Conservation (phyloP, 2,797 vertebrate genomes). For the Pygocentrus nattereri region DNA sequence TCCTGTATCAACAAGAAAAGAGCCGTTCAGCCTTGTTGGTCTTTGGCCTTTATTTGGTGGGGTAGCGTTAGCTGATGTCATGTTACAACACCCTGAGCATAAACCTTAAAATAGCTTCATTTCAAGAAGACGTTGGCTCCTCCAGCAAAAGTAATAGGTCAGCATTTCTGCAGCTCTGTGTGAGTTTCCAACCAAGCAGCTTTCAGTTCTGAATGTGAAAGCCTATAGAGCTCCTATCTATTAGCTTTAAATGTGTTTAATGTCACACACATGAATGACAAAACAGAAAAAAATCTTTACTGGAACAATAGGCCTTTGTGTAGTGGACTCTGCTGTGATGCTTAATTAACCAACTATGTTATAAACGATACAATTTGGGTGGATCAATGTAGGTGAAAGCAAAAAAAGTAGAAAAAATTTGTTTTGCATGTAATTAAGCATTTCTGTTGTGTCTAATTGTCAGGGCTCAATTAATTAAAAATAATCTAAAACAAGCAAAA, state of each 20-base stretch:
- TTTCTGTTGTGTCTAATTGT: conserved; percentile 40
- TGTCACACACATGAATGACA: background rate
- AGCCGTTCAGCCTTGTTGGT: background rate
- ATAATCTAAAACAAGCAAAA: conserved; percentile 20
- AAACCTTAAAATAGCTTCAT: conserved; percentile 1
- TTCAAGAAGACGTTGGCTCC: background rate
- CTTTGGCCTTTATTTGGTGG: background rate
- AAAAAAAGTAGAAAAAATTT: conserved; percentile 16
- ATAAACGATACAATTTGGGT: conserved; percentile 55
- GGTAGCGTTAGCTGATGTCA: background rate
- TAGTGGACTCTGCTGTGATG: conserved; percentile 12
- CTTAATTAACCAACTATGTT: conserved; percentile 54
- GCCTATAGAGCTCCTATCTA: background rate
- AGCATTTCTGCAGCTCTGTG: background rate
- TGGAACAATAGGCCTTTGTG: conserved; percentile 51
- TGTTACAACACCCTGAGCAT: background rate
- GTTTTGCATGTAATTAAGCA: conserved; percentile 20
- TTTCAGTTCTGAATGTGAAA: background rate
- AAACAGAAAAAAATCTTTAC: conserved; percentile 42
- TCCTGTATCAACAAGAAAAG: background rate
- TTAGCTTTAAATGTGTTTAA: background rate
- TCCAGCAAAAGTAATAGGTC: background rate
- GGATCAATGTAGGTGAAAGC: conserved; percentile 33
- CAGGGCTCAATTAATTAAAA: conserved; percentile 51
- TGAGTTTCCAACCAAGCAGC: conserved; percentile 6